Conservation (phyloP, 2,797 vertebrate species). For the Enteromius afrohamiltoni region DNA sequence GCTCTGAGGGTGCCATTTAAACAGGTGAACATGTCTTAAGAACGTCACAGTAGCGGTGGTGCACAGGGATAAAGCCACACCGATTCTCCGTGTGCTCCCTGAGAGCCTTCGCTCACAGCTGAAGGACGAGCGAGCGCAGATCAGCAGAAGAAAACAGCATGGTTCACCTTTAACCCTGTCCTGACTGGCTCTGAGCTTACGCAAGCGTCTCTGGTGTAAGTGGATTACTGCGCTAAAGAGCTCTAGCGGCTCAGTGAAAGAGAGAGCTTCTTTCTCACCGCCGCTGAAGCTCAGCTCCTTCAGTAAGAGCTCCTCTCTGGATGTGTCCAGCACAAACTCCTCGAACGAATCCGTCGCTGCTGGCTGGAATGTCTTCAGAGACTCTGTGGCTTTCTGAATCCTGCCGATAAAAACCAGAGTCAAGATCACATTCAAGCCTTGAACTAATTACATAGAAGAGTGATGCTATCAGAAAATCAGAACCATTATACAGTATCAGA, state of each 20-base stretch:
- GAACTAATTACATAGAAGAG: background rate
- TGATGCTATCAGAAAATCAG: background rate
- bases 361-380: conserved; percentile 89
- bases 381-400: conserved; percentile 95
- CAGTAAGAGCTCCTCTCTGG: conserved; percentile 86
- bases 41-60: no score
- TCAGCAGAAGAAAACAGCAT: background rate
- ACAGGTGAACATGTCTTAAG: background rate
- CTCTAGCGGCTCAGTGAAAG: conserved; percentile 55
- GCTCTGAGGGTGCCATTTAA: background rate
- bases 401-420: conserved; percentile 67
- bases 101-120: background rate
- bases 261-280: conserved; percentile 74
- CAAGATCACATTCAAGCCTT: background rate
- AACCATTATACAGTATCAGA: background rate
- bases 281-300: conserved; percentile 88
- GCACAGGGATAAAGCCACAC: background rate
- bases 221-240: conserved; percentile 57
- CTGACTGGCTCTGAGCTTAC: background rate
- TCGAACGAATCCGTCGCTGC: conserved; percentile 90
- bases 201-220: conserved; percentile 22
- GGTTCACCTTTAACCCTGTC: background rate
- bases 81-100: background rate
- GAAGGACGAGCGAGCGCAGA: background rate
- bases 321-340: conserved; percentile 88